Percentiles rank a stretch among this genome's conserved stretches.
These are phyloP conservation scores for Aproaerema taeniolella DNA, from an alignment of 2,888 invertebrate species.

Conservation along the genomic window DNA sequence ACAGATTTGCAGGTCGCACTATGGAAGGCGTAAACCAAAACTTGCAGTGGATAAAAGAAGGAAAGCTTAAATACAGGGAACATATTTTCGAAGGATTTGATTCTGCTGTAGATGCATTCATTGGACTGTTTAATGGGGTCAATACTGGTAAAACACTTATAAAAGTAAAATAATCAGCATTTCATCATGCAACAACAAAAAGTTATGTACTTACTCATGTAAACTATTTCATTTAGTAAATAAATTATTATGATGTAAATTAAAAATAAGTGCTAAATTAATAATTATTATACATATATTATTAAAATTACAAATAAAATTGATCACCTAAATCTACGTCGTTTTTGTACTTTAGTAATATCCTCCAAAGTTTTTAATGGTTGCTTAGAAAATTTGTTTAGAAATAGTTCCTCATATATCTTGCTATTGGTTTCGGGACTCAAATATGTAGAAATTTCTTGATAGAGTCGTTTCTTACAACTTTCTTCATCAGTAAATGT, in stretches of 20 bases:
- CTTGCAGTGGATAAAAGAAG: conserved; percentile 79
- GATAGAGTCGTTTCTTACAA: conserved; percentile 49
- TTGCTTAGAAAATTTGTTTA: conserved; percentile 36
- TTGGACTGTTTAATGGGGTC: conserved; percentile 77
- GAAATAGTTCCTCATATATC: conserved; percentile 63
- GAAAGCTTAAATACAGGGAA: conserved; percentile 81
- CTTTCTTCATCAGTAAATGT: conserved; percentile 34
- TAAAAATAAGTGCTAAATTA: too few species aligned
- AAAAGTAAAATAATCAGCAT: conserved; percentile 65
- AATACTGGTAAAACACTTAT: conserved; percentile 83
- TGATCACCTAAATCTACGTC: neutral
- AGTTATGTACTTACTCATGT: conserved; percentile 1
- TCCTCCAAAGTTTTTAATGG: neutral
- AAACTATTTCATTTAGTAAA: neutral
- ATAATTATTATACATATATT: too few species aligned
- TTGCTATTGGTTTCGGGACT: conserved; percentile 47
- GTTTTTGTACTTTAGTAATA: neutral
- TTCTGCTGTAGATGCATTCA: conserved; percentile 80
- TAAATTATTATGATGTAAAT: neutral
- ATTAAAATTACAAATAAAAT: too few species aligned
- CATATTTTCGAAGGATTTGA: conserved; percentile 82
- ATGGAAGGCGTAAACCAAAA: conserved; percentile 79
- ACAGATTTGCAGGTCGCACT: conserved; percentile 72
- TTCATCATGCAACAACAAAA: too few species aligned
- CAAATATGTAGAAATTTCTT: conserved; percentile 58